A percentile compares a stretch with the other conserved stretches of the same genome.
phyloP scores from a whole-genome alignment of 2,113 vertebrate species.

The Acinonyx jubatus region DNA sequence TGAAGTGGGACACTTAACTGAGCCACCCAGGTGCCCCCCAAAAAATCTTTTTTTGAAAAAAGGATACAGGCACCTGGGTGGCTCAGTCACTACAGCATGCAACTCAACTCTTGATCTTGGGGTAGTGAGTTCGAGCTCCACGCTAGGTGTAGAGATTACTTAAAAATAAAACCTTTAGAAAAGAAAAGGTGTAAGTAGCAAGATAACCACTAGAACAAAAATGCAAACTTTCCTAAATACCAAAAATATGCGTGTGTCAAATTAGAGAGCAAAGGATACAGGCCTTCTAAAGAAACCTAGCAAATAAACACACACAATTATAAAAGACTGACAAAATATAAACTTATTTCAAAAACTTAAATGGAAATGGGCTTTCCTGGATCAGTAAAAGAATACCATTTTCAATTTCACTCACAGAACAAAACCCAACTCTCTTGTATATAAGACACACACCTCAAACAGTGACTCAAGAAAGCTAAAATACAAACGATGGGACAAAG shows the following conservation, averaged over 20 bases:
- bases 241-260: not conserved
- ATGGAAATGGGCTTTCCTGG: not conserved
- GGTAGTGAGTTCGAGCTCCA: not conserved
- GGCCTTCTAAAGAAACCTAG: not conserved
- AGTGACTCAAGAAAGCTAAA: not conserved
- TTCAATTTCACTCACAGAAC: not conserved
- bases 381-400: not conserved
- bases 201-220: constrained; percentile 4
- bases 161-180: not conserved
- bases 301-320: not conserved
- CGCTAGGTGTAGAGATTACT: not conserved
- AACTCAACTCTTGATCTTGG: not conserved
- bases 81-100: not conserved
- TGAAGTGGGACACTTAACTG: too few relatives aligned
- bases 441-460: not conserved
- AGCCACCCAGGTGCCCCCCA: too few relatives aligned
- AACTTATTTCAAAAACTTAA: not conserved
- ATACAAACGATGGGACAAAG: not conserved
- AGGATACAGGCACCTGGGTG: not conserved
- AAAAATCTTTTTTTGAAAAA: too few relatives aligned
- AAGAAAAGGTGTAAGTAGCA: not conserved
- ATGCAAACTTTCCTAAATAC: not conserved
- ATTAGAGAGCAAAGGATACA: not conserved
- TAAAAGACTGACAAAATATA: not conserved
- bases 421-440: not conserved